Evolutionary conservation across 2,113 vertebrate species (phyloP).

Genomic region (Apodemus sylvaticus): DNA sequence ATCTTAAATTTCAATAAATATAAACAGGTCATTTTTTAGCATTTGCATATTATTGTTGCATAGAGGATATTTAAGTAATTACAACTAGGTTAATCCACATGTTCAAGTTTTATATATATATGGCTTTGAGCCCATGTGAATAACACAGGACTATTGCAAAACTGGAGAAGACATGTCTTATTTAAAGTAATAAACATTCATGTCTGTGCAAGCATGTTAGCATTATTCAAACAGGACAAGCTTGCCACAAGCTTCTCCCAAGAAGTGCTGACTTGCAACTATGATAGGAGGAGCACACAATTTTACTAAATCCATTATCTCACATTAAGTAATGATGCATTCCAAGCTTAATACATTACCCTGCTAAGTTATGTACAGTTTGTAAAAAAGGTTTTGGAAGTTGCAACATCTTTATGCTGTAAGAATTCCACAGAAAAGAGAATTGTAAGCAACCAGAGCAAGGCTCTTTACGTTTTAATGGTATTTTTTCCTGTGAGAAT

Average conservation of each 20-base stretch:
- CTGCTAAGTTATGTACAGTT: not conserved
- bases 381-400: not conserved
- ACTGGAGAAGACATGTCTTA: not conserved
- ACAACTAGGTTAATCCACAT: not conserved
- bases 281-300: not conserved
- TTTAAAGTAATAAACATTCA: constrained; percentile 50
- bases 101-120: not conserved
- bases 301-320: not conserved
- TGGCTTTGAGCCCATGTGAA: not conserved
- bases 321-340: not conserved
- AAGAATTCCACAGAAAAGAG: not conserved
- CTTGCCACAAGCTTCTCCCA: not conserved
- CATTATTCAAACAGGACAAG: not conserved
- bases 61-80: not conserved
- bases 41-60: not conserved
- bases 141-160: not conserved
- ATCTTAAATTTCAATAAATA: not conserved
- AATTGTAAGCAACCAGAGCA: not conserved
- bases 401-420: not conserved
- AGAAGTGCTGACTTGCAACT: not conserved
- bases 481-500: not conserved
- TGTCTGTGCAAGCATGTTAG: not conserved
- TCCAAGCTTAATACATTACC: not conserved
- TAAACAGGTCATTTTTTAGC: not conserved
- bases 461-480: not conserved